Base-by-base conservation (phyloP, 37 sponge, comb jelly and placozoan species). In the Geodia barretti region DNA sequence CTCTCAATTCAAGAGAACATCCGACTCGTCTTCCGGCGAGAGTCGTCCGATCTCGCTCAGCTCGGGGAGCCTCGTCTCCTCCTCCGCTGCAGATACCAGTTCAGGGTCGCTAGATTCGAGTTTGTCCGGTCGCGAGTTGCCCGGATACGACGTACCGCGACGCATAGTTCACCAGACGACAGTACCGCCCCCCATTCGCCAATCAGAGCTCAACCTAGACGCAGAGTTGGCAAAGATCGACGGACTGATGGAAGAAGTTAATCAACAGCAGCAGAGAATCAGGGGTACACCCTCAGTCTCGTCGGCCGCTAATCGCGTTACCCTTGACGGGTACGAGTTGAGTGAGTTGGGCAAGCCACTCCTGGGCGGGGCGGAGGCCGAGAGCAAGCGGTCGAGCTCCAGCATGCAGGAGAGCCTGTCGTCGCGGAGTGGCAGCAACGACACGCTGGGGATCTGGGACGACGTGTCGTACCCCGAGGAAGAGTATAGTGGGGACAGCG, bases 371-470 rank as follows among this genome's bases (percentile, higher is more conserved):
- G 20, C 65, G 20, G 29, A 29, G 24, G 30, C 5, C 5, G 65
- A 64, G 30, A 68, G 68, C 34, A 32, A 40, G 11, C 58, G 59
- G 25, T 74, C 58, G 28, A 47, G 75, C 29, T 47, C 60, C 59
- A 74, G 58, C 29, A 60, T 47, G 38, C 68, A 77, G 20, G 69
- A 68, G 42, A 31, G 39, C 29, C 28, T 8, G 11, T 79, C 73
- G 0, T 79, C 86, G 41, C 75, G 31, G 2, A 78, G 72, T 43
- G 68, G 77, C 1, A 81, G 82, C 41, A 61, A 35, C 11, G 88
- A 87, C 34, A 87, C 80, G 39, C 77, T 87, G 8, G 88, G 88
- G 1, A 82, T 81, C 9, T 87, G 88, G 88, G 88, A 87, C n/a
- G 82, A 87, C 24, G 38, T 81, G 31, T 74, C 24, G 36, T 70